Percentiles rank a stretch among this genome's conserved stretches.
Evolutionary conservation across 2,113 vertebrate genomes (phyloP).

Genomic region (Bubalus kerabau): DNA sequence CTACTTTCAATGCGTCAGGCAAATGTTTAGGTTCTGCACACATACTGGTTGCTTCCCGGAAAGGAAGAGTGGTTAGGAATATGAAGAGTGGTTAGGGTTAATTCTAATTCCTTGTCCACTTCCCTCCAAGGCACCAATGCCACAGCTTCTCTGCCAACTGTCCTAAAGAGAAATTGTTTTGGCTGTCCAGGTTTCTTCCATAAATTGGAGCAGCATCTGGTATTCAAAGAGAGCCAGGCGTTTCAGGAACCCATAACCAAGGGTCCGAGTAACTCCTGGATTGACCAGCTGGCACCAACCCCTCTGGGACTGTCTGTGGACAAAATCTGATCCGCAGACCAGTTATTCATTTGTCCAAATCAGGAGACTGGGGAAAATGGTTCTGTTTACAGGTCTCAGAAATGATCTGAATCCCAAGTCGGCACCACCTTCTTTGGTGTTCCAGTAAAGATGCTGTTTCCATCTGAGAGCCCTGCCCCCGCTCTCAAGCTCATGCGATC

Average conservation of each 20-base stretch:
- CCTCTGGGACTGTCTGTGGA: constrained; percentile 11
- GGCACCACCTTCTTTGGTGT: not conserved
- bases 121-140: not conserved
- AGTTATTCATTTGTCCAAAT: constrained; percentile 1
- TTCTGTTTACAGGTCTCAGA: not conserved
- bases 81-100: not conserved
- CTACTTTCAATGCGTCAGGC: not conserved
- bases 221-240: constrained; percentile 50
- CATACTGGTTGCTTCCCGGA: not conserved
- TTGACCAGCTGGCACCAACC: constrained; percentile 46
- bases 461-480: not conserved
- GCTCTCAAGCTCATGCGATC: not conserved
- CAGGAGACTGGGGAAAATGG: not conserved
- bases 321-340: not conserved
- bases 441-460: not conserved
- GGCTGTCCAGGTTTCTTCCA: constrained; percentile 47
- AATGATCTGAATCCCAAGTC: not conserved
- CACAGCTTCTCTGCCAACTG: constrained; percentile 36
- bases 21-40: not conserved
- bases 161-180: constrained; percentile 45
- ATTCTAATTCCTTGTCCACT: not conserved
- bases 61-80: not conserved
- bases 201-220: constrained; percentile 64
- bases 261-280: not conserved
- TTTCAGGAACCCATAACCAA: constrained; percentile 16